These are phyloP conservation scores for Agapostemon virescens DNA, from an alignment of 2,888 invertebrate species.

Conservation along the genomic window DNA sequence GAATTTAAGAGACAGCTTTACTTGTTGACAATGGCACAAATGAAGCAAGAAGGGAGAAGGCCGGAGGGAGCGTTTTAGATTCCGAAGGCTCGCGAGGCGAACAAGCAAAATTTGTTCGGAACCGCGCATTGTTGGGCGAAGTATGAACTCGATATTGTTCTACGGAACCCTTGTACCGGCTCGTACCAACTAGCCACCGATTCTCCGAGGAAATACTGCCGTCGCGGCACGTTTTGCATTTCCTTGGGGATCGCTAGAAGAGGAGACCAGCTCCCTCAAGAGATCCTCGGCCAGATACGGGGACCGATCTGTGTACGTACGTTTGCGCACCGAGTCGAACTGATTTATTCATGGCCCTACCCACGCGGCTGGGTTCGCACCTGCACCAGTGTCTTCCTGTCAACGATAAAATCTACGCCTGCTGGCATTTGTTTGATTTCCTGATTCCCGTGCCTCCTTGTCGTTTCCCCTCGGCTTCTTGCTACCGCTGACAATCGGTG, in stretches of 20 bases:
- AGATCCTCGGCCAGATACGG: slow-evolving; percentile 46
- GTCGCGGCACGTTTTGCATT: slow-evolving; percentile 17
- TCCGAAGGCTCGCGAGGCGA: not conserved
- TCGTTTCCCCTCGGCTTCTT: not conserved
- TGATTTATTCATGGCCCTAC: slow-evolving; percentile 71
- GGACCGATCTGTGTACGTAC: slow-evolving; percentile 43
- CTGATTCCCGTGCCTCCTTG: slow-evolving; percentile 45
- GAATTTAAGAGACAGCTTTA: not conserved
- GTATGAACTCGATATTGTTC: slow-evolving; percentile 6
- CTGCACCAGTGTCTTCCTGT: slow-evolving; percentile 70
- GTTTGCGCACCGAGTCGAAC: slow-evolving; percentile 52
- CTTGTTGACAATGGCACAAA: not conserved
- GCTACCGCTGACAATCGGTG: not conserved
- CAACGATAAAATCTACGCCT: slow-evolving; percentile 69
- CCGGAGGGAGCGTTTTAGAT: not conserved
- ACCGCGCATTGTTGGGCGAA: not conserved
- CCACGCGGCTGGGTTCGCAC: slow-evolving; percentile 72
- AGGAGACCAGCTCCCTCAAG: slow-evolving; percentile 29
- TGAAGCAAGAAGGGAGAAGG: not conserved
- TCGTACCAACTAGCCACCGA: slow-evolving; percentile 13
- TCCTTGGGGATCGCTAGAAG: slow-evolving; percentile 14
- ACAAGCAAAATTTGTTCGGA: not conserved
- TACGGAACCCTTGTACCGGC: not conserved
- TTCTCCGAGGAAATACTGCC: slow-evolving; percentile 12
- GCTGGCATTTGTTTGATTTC: slow-evolving; percentile 64